A percentile compares a stretch with the other conserved stretches of the same genome.
Conservation (phyloP, 2,888 invertebrate species). For the Orthonychiurus folsomi region DNA sequence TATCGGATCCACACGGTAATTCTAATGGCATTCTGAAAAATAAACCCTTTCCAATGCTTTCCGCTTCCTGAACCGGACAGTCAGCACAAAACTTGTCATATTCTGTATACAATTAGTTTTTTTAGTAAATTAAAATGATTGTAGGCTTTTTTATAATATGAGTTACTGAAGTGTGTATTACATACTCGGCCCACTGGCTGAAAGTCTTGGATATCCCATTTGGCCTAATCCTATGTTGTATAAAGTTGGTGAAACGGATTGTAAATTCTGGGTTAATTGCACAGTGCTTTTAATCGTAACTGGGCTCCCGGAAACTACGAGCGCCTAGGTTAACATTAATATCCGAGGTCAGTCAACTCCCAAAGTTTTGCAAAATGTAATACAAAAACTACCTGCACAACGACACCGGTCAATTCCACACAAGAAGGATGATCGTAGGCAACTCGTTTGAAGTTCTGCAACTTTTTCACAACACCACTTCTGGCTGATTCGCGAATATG, state of each 20-base stretch:
- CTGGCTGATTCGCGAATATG: not conserved
- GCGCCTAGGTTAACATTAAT: not conserved
- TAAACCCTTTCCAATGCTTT: not conserved
- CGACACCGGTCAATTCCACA: not conserved
- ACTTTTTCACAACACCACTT: not conserved
- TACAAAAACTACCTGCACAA: not conserved
- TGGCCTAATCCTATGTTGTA: too few species aligned
- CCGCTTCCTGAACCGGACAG: not conserved
- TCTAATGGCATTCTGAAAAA: constrained; percentile 17
- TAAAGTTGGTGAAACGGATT: not conserved
- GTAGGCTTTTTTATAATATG: too few species aligned
- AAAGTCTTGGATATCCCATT: not conserved
- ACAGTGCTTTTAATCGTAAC: not conserved
- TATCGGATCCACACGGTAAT: constrained; percentile 48
- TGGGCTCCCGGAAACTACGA: not conserved
- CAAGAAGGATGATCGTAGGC: not conserved
- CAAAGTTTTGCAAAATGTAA: too few species aligned
- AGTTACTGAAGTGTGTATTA: not conserved
- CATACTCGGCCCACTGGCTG: not conserved
- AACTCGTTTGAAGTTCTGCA: not conserved
- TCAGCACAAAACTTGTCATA: not conserved
- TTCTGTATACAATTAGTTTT: not conserved
- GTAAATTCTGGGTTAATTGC: not conserved
- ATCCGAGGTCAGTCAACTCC: too few species aligned
- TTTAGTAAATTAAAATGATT: not conserved